A percentile compares a stretch with the other conserved stretches of the same genome.
Evolutionary conservation across 2,888 invertebrate genomes (phyloP).

Genomic region (Cryptocephalus primarius): DNA sequence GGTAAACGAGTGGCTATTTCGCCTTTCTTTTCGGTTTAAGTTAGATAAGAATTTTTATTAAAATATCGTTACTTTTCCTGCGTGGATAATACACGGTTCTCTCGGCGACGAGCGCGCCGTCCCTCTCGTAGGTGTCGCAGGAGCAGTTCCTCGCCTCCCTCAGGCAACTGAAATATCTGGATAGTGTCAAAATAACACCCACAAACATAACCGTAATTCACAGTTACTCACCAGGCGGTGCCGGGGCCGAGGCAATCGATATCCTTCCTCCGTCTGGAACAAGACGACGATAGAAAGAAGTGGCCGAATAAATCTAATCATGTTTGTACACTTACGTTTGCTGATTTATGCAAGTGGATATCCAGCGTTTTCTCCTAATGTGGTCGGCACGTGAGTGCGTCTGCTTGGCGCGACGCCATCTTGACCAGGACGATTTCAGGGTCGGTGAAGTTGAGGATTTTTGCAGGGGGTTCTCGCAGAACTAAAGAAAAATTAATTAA

Average conservation of each 20-base stretch:
- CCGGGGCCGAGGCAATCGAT: conserved; percentile 36
- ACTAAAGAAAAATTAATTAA: conserved; percentile 22
- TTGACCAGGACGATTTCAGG: conserved; percentile 32
- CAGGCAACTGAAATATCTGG: conserved; percentile 11
- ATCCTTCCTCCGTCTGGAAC: conserved; percentile 27
- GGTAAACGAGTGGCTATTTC: too few relatives aligned
- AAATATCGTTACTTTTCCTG: neutral
- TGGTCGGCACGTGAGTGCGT: neutral
- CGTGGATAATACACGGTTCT: conserved; percentile 4
- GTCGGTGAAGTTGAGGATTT: conserved; percentile 23
- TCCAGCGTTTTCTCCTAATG: conserved; percentile 20
- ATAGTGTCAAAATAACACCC: neutral
- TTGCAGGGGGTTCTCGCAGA: conserved; percentile 30
- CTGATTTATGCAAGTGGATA: conserved; percentile 32
- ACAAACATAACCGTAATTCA: neutral
- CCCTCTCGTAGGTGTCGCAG: conserved; percentile 13
- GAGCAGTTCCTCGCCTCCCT: conserved; percentile 8
- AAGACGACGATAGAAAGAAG: conserved; percentile 8
- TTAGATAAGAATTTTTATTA: too few relatives aligned
- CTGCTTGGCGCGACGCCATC: conserved; percentile 22
- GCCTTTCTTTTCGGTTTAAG: too few relatives aligned
- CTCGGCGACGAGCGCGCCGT: conserved; percentile 11
- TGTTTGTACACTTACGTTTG: conserved; percentile 27
- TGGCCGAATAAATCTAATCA: conserved; percentile 8
- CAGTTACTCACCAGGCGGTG: conserved; percentile 30